Percentiles rank a stretch among this genome's conserved stretches.
Evolutionary conservation across 2,888 invertebrate genomes (phyloP).

Genomic region (Chirona hameri): DNA sequence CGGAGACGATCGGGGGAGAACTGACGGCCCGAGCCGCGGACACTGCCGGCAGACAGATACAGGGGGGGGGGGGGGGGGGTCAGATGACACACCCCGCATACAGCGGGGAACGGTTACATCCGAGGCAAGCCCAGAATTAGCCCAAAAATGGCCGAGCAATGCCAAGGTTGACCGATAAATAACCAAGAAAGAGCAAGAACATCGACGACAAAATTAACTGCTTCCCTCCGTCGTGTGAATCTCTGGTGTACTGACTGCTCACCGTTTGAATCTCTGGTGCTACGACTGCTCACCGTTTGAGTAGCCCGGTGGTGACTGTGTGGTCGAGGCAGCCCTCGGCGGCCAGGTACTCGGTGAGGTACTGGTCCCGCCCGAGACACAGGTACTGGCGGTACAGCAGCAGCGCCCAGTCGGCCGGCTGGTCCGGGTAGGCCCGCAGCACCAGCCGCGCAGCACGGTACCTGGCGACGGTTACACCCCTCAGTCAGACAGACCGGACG

Average conservation of each 20-base stretch:
- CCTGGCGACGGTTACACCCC: neutral
- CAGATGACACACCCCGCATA: neutral
- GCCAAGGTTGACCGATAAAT: neutral
- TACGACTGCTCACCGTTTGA: neutral
- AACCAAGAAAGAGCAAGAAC: neutral
- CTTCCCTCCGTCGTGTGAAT: no score
- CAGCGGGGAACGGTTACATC: neutral
- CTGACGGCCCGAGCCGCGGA: neutral
- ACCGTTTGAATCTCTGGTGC: neutral
- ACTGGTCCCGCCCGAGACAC: neutral
- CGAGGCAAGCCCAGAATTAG: no score
- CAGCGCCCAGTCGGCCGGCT: neutral
- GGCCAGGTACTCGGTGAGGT: neutral
- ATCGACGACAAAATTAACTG: no score
- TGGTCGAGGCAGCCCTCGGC: neutral
- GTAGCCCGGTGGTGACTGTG: neutral
- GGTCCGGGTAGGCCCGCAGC: neutral
- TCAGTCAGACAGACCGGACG: no score
- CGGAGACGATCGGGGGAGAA: neutral
- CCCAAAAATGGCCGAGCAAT: neutral
- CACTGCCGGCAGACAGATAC: neutral
- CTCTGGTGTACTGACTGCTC: neutral
- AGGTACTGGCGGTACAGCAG: slow-evolving; percentile 25
- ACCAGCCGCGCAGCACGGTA: neutral
- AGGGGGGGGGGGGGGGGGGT: no score